Evolutionary conservation across 2,113 vertebrate species (phyloP).

Genomic region (Podocnemis expansa): DNA sequence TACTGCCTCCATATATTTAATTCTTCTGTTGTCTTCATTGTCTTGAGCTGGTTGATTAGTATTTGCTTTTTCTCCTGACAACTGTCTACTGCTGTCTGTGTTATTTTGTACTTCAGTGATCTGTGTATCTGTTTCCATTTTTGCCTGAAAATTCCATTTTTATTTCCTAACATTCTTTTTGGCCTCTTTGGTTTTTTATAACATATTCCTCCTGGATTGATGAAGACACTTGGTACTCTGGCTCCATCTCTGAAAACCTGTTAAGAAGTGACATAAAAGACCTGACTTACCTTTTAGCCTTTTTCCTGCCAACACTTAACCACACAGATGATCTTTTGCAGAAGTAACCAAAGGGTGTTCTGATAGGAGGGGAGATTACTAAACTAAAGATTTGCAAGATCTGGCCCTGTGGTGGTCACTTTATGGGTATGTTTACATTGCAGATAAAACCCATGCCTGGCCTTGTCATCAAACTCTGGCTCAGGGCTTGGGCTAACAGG

Average conservation of each 20-base stretch:
- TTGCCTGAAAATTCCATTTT: not conserved
- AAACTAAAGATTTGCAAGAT: not conserved
- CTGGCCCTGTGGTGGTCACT: accelerated
- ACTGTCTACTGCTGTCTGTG: not conserved
- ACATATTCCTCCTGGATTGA: not conserved
- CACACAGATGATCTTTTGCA: not conserved
- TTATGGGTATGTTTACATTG: too few relatives aligned
- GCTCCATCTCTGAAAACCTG: not conserved
- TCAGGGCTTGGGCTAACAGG: too few relatives aligned
- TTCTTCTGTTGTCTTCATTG: not conserved
- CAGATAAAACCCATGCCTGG: too few relatives aligned
- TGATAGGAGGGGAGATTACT: not conserved
- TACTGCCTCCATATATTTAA: not conserved
- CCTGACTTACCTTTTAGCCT: not conserved
- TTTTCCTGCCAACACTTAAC: not conserved
- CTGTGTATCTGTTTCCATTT: not conserved
- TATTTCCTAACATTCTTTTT: not conserved
- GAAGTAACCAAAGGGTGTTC: not conserved
- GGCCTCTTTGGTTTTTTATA: not conserved
- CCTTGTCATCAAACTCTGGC: too few relatives aligned
- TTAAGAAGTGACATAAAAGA: not conserved
- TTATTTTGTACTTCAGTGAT: not conserved
- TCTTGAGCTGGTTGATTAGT: not conserved
- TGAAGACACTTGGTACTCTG: not conserved
- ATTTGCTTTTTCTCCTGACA: not conserved